These are phyloP conservation scores for Lagopus leucura DNA, from an alignment of 2,113 vertebrate genomes.

Conservation along the genomic window DNA sequence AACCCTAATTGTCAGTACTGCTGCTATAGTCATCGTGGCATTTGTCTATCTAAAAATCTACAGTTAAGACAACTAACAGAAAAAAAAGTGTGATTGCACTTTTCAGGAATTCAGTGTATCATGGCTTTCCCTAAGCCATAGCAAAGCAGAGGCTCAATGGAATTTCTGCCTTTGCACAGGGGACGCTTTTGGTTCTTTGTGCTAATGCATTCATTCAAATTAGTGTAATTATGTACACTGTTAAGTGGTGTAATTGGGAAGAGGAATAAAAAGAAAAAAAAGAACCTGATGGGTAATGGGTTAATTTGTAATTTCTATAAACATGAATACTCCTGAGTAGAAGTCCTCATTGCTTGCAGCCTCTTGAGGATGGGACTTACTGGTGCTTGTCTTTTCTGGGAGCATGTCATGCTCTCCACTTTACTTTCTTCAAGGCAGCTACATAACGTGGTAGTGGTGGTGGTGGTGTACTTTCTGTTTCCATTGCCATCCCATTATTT, in stretches of 20 bases:
- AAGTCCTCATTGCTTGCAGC: background rate
- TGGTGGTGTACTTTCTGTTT: background rate
- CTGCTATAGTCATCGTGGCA: background rate
- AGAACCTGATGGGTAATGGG: background rate
- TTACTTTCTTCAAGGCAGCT: background rate
- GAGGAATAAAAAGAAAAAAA: no score
- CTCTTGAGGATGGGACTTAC: background rate
- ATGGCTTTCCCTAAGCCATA: background rate
- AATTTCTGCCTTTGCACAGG: background rate
- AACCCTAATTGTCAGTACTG: background rate
- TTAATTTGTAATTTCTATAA: background rate
- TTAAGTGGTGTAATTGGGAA: background rate
- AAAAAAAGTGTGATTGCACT: background rate
- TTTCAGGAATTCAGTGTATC: background rate
- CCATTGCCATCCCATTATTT: background rate
- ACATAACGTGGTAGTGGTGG: background rate
- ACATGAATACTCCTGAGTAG: background rate
- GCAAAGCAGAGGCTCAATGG: background rate
- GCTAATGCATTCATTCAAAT: background rate
- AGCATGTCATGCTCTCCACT: background rate
- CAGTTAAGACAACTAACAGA: background rate
- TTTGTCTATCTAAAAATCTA: background rate
- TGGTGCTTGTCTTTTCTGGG: background rate
- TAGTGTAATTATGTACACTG: background rate
- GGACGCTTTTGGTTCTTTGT: background rate